Base-by-base conservation (phyloP, 2,888 invertebrate species). In the Laspeyria flexula region DNA sequence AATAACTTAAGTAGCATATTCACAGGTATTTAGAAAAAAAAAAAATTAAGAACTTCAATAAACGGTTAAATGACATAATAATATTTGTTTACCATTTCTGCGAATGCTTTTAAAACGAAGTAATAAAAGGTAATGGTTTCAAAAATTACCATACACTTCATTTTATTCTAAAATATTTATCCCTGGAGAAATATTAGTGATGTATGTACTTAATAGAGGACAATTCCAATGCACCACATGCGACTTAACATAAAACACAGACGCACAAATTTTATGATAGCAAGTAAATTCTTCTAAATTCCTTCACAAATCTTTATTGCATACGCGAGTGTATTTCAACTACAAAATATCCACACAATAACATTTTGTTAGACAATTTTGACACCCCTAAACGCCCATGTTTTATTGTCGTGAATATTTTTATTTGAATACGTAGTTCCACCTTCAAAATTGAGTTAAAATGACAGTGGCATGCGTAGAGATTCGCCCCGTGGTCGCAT, bases 381-480 rank as follows among this genome's bases (percentile, higher is more conserved):
- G 83, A 83, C 85, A 77, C 86, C 88, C 83, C 83, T 83, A 86
- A 89, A 88, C 75, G 80, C 68, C 69, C 69, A 75, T 88, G 83
- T 86, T 89, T 90, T 90, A 90, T 85, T 81, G 80, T 80, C 72
- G 76, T 81, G 84, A 83, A 87, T 87, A 88, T 90, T 87, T 88
- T 86, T 86, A 86, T 86, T 85, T 83, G 83, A 83, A 83, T 82
- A 72, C 65, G 69, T 65, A 63, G 61, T 68, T 56, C 72, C 71
- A 60, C 80, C 82, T 88, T 84, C 79, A 85, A 90, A 92, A 92
- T 92, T 87, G 91, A 91, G 92, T 92, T 91, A 92, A 91, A 92
- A 91, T 89, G 90, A 90, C 91, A 91, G 90, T 82, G 90, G 89
- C 88, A 81, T 87, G 85, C 85, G 90, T 89, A 89, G 88, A 88